Conservation (phyloP, 2,113 vertebrate genomes). For the Atrichornis clamosus region DNA sequence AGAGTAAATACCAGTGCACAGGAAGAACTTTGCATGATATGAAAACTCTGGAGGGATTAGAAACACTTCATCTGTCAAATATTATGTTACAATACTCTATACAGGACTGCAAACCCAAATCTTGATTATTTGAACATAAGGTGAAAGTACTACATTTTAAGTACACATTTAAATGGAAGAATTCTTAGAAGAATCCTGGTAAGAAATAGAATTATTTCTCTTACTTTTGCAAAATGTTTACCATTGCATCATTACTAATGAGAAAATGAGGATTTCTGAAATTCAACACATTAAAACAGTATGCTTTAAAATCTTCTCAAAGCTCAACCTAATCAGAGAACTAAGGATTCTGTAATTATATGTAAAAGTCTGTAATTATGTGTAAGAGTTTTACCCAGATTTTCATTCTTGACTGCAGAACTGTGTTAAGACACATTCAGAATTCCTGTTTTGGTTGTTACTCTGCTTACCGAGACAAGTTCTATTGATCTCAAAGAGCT, state of each 20-base stretch:
- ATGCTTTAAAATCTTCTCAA: background rate
- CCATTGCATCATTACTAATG: background rate
- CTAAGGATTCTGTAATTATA: background rate
- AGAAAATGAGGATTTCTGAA: background rate
- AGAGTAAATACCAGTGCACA: background rate
- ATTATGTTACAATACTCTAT: background rate
- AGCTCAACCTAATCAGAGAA: background rate
- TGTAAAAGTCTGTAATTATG: background rate
- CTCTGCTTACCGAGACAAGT: background rate
- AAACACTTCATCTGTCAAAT: background rate
- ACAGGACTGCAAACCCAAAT: background rate
- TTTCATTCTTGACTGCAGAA: slow-evolving; percentile 36
- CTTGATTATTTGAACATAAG: background rate
- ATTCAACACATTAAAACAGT: background rate
- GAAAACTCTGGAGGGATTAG: background rate
- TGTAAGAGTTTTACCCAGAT: slow-evolving; percentile 29
- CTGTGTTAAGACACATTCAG: background rate
- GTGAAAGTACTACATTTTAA: background rate
- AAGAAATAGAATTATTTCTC: background rate
- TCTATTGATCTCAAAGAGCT: background rate
- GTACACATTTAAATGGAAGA: background rate
- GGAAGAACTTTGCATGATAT: background rate
- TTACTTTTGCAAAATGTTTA: background rate
- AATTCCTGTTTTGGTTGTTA: background rate
- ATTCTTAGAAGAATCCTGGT: background rate